phyloP scores from a whole-genome alignment of 2,888 invertebrate genomes.

The Sphinx pinastri region DNA sequence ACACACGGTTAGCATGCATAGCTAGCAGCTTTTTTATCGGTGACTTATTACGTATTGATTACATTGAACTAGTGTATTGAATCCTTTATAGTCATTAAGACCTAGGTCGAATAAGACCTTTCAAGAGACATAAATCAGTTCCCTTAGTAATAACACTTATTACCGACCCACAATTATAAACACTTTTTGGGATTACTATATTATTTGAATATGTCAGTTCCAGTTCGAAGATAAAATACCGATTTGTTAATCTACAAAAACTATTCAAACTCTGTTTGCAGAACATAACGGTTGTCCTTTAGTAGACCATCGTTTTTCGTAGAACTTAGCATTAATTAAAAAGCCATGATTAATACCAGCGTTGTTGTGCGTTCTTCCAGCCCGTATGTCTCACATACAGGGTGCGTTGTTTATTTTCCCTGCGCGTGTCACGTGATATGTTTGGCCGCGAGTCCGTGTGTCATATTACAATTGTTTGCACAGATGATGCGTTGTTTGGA shows the following conservation, averaged over 20 bases:
- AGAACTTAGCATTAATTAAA: too few relatives aligned
- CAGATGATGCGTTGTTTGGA: conserved; percentile 33
- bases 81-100: not conserved
- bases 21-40: not conserved
- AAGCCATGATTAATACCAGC: not conserved
- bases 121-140: too few relatives aligned
- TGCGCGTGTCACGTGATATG: conserved; percentile 43
- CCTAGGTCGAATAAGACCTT: too few relatives aligned
- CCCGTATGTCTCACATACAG: conserved; percentile 34
- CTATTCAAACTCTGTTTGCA: too few relatives aligned
- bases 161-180: too few relatives aligned
- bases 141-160: too few relatives aligned
- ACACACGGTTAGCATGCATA: conserved; percentile 30
- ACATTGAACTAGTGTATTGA: not conserved
- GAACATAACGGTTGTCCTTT: too few relatives aligned
- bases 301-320: too few relatives aligned
- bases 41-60: not conserved
- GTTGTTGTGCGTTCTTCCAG: not conserved
- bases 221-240: too few relatives aligned
- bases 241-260: too few relatives aligned
- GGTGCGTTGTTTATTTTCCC: conserved; percentile 43
- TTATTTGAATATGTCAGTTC: too few relatives aligned
- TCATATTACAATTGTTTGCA: conserved; percentile 43
- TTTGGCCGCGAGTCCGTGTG: conserved; percentile 20
- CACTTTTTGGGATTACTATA: too few relatives aligned